Evolutionary conservation across 2,888 invertebrate species (phyloP).

Genomic region (Lepidocyrtoides sp.): DNA sequence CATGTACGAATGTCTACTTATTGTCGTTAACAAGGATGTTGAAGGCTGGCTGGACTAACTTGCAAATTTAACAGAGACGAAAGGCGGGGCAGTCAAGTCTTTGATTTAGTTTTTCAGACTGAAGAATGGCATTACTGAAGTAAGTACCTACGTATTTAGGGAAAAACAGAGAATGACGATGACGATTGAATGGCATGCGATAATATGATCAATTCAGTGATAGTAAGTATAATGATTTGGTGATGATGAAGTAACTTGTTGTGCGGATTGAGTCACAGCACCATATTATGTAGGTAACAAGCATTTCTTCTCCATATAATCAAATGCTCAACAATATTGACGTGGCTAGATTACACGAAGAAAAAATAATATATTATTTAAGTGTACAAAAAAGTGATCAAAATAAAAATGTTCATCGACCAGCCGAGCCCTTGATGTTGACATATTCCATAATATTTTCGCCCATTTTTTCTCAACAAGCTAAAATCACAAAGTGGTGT

Average conservation of each 20-base stretch:
- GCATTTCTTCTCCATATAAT: too few relatives aligned
- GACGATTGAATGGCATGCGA: not conserved
- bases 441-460: slow-evolving; percentile 59
- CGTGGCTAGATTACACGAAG: not conserved
- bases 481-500: not conserved
- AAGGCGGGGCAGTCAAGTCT: slow-evolving; percentile 62
- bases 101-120: not conserved
- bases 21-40: slow-evolving; percentile 65
- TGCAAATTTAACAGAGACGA: not conserved
- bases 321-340: too few relatives aligned
- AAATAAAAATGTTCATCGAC: slow-evolving; percentile 58
- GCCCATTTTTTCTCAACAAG: not conserved
- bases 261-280: slow-evolving; percentile 11
- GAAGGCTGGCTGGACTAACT: slow-evolving; percentile 51
- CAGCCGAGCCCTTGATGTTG: slow-evolving; percentile 73
- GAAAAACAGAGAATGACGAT: not conserved
- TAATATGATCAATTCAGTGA: not conserved
- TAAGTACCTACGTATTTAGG: not conserved
- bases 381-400: slow-evolving; percentile 19
- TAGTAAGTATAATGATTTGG: not conserved
- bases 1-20: not conserved
- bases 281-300: not conserved
- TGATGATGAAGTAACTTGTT: slow-evolving; percentile 2
- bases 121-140: not conserved
- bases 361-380: slow-evolving; percentile 19